Evolutionary conservation across 2,113 vertebrate species (phyloP).

Genomic region (Gallinago undulata): DNA sequence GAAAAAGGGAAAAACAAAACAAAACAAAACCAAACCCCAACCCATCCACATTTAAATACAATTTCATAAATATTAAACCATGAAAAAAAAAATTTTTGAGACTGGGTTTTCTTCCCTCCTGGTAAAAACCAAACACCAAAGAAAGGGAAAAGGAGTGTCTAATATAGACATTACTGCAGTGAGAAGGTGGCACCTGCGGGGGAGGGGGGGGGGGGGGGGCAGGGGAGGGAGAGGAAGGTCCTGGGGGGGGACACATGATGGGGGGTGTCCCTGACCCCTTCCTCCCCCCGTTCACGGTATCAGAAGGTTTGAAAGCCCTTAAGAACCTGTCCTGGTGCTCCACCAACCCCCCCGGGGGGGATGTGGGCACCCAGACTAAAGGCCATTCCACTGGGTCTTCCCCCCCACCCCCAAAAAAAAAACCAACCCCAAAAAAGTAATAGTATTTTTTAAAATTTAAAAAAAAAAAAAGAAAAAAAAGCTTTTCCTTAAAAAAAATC

Average conservation of each 20-base stretch:
- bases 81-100: slow-evolving; percentile 35
- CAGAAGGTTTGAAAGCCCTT: not conserved
- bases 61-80: slow-evolving; percentile 76
- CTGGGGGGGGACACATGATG: too few species aligned
- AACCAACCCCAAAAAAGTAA: not conserved
- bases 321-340: not conserved
- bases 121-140: not conserved
- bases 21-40: not conserved
- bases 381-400: not conserved
- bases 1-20: not conserved
- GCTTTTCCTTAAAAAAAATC: not conserved
- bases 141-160: slow-evolving; percentile 22
- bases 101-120: slow-evolving; percentile 54
- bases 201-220: not conserved
- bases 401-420: not conserved
- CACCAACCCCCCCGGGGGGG: not conserved
- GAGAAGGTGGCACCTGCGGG: not conserved
- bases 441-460: not conserved
- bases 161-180: slow-evolving; percentile 73
- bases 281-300: not conserved
- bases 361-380: not conserved
- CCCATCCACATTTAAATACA: slow-evolving; percentile 71
- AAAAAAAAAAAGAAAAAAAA: not conserved
- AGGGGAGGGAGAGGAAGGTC: not conserved
- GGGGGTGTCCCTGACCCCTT: not conserved